These are phyloP conservation scores for Sylvilagus floridanus DNA, from an alignment of 2,797 vertebrate species.

Conservation along the genomic window DNA sequence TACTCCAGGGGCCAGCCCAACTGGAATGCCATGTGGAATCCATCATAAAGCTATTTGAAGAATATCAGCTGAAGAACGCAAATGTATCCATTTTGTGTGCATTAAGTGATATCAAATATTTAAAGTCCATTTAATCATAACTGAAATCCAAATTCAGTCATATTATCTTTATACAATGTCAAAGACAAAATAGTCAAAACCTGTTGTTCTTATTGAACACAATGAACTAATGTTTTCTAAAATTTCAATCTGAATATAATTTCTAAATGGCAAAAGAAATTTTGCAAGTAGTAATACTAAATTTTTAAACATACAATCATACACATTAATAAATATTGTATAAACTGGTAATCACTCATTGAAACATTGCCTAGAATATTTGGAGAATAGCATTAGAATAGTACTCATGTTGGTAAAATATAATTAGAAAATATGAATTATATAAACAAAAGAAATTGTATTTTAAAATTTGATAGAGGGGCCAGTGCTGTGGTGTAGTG, in stretches of 20 bases:
- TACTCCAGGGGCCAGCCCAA: background rate
- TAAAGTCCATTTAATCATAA: background rate
- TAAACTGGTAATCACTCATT: background rate
- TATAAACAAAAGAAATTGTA: background rate
- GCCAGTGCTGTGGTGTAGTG: too few relatives aligned
- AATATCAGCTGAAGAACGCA: background rate
- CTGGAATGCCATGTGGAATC: background rate
- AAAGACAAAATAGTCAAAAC: background rate
- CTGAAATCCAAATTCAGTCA: constrained; percentile 8
- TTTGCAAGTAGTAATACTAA: background rate
- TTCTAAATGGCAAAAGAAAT: background rate
- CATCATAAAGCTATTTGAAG: background rate
- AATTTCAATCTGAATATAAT: background rate
- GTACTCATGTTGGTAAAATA: background rate
- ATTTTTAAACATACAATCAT: background rate
- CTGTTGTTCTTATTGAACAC: background rate
- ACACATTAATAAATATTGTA: background rate
- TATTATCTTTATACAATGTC: background rate
- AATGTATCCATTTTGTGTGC: background rate
- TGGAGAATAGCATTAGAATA: background rate
- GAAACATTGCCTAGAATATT: background rate
- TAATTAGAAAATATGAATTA: background rate
- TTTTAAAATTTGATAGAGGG: background rate
- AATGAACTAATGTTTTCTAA: background rate
- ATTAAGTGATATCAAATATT: background rate